Conservation (phyloP, 2,888 invertebrate species). For the Aelia acuminata region DNA sequence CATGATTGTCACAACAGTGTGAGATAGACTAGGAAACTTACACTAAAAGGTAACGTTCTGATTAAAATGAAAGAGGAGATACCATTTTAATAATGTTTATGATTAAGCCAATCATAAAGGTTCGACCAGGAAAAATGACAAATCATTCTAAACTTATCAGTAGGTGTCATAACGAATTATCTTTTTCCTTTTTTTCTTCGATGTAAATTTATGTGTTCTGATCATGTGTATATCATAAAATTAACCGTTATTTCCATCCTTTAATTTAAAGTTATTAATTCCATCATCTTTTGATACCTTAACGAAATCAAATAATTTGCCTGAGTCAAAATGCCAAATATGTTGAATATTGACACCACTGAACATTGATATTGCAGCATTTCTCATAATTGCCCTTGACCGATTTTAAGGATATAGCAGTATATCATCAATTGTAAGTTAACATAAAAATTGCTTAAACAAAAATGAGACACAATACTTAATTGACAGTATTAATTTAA, state of each 20-base stretch:
- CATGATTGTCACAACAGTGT: background rate
- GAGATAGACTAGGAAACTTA: too few species aligned
- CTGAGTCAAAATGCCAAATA: background rate
- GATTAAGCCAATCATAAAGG: background rate
- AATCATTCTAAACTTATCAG: background rate
- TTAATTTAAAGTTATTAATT: background rate
- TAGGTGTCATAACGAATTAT: background rate
- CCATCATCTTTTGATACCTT: background rate
- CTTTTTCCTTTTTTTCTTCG: background rate
- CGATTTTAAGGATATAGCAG: background rate
- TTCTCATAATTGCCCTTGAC: background rate
- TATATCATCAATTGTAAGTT: background rate
- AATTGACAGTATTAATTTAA: too few species aligned
- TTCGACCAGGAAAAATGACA: background rate
- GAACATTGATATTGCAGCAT: background rate
- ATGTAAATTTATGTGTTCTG: background rate
- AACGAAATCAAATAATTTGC: background rate
- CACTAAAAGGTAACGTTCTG: background rate
- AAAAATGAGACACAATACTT: background rate
- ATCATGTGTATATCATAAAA: background rate
- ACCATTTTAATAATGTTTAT: too few species aligned
- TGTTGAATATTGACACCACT: background rate
- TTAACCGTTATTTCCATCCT: background rate
- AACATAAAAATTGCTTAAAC: background rate
- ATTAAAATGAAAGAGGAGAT: too few species aligned